These are phyloP conservation scores for Microctonus brassicae DNA, from an alignment of 2,888 invertebrate species.

Conservation along the genomic window DNA sequence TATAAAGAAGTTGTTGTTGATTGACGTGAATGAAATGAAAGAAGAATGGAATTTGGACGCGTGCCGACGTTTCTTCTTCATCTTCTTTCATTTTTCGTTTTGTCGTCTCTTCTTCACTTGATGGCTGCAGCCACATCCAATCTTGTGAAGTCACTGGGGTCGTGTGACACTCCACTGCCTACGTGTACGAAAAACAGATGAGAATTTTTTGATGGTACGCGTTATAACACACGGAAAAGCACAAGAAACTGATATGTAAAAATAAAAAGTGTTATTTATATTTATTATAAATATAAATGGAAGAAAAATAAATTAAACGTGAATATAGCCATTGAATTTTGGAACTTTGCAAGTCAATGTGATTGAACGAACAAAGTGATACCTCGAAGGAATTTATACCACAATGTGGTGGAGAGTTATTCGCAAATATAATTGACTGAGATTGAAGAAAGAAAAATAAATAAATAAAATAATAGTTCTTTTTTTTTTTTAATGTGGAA, in stretches of 20 bases:
- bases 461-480: not conserved
- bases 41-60: constrained; percentile 22
- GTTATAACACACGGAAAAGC: not conserved
- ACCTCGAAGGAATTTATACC: no score
- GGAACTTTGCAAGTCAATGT: constrained; percentile 16
- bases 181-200: not conserved
- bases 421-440: not conserved
- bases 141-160: constrained; percentile 18
- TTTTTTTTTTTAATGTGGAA: not conserved
- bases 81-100: not conserved
- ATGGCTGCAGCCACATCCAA: constrained; percentile 19
- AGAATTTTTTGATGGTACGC: not conserved
- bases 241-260: not conserved
- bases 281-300: constrained; percentile 5
- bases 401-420: no score
- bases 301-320: not conserved
- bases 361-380: no score
- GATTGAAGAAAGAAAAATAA: not conserved
- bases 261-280: not conserved
- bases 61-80: constrained; percentile 6
- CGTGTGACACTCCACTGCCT: constrained; percentile 22
- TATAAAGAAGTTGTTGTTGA: not conserved
- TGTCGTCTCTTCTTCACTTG: constrained; percentile 7
- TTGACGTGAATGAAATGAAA: not conserved
- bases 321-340: constrained; percentile 19